Conservation (phyloP, 2,797 vertebrate species). For the Periophthalmus magnuspinnatus region DNA sequence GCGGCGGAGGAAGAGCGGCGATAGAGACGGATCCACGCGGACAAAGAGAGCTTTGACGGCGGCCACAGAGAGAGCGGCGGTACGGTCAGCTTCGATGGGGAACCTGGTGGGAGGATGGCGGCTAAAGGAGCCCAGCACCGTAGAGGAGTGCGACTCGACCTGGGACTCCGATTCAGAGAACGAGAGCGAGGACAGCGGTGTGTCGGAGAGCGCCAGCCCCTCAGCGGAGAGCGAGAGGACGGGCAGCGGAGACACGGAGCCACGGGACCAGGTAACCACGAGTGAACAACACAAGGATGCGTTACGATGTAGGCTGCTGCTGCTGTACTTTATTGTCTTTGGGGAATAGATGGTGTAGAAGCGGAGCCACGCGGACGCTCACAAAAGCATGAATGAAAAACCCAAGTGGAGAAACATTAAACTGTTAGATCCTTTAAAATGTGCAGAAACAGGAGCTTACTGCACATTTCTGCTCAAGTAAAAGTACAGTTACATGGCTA, state of each 20-base stretch:
- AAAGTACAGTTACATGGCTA: too few species aligned
- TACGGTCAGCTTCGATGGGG: conserved; percentile 77
- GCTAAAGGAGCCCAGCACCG: conserved; percentile 91
- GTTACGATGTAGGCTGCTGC: too few species aligned
- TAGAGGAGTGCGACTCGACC: conserved; percentile 96
- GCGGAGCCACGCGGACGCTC: too few species aligned
- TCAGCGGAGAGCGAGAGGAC: conserved; percentile 63
- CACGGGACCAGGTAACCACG: conserved; percentile 45
- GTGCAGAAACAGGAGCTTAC: too few species aligned
- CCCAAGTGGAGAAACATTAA: too few species aligned
- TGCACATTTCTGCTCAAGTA: too few species aligned
- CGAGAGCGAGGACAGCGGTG: conserved; percentile 78
- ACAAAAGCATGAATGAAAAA: too few species aligned
- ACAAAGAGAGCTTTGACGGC: not conserved
- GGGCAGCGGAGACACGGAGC: conserved; percentile 46
- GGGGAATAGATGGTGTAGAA: too few species aligned
- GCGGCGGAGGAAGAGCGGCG: not conserved
- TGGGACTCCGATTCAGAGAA: conserved; percentile 93
- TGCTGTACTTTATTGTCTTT: too few species aligned
- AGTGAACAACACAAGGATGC: too few species aligned
- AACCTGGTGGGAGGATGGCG: conserved; percentile 88
- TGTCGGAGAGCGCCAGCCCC: conserved; percentile 67
- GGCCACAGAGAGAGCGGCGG: not conserved
- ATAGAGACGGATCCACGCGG: not conserved
- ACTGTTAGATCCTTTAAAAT: too few species aligned